Evolutionary conservation across 1,140 invertebrate species (phyloP), one percentile per base, ranked within the genome.

Genomic region (Druon quercuslanigerum): DNA sequence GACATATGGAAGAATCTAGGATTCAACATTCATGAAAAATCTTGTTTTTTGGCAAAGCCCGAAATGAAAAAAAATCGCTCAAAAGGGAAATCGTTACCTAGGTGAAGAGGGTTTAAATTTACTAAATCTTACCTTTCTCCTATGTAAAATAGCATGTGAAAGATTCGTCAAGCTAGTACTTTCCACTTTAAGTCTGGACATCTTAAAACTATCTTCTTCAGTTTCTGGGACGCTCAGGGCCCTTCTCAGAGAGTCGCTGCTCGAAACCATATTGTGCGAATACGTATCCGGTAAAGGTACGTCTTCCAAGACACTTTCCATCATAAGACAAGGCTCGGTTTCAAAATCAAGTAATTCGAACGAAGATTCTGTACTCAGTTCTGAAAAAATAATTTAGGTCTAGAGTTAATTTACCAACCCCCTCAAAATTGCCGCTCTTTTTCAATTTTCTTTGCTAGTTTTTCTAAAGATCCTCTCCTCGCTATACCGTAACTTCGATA

Each of bases 321-420:
- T 96, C 93, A 96, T 95, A 25, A 96, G 89, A 82, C 94, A 96
- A 8, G 95, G 95, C 84, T 96, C 95, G 0, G 95, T 96, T 91
- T 96, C 95, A 4, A 95, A 96, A 88, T 96, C 95, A 13, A 96
- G 90, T 84, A 96, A 91, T 81, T 95, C 94, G 3, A 94, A 93
- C 54, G 95, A 95, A 84, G 90, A 90, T 75, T 91, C 90, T 71
- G 85, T 86, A n/a, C 86, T 90, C 51, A 90, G 75, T 78, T 91
- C 90, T 88, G 74, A 50, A 71, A 75, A 66, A 74, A 81, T 16
- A 74, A 76, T 72, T 40, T 50, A 20, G 16, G 0, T 72, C 46
- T 50, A 25, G 16, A 17, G 14, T 74, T 54, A 60, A 50, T 60
- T 60, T 60, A 74, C 40, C 40, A 8, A 46, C 5, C 3, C 25